Percentiles rank a stretch among this genome's conserved stretches.
Evolutionary conservation across 2,113 vertebrate genomes (phyloP).

Genomic region (Quiscalus mexicanus): DNA sequence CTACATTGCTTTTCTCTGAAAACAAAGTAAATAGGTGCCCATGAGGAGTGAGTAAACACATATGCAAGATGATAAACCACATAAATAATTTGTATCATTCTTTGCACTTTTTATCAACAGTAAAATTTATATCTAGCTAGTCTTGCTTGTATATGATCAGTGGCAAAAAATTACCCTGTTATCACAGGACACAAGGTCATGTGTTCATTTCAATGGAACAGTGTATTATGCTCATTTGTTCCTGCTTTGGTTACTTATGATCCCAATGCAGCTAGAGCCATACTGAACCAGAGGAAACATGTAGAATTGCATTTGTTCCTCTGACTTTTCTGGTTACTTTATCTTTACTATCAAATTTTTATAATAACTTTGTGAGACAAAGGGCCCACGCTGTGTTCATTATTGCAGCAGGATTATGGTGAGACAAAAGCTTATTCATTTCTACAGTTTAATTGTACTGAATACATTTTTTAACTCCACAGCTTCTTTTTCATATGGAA

Average conservation of each 20-base stretch:
- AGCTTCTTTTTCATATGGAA: background rate
- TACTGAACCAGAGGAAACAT: background rate
- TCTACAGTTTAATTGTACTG: background rate
- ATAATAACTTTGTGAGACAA: background rate
- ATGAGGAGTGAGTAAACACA: background rate
- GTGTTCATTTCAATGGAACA: background rate
- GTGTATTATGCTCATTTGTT: background rate
- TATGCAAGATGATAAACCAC: background rate
- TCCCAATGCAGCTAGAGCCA: background rate
- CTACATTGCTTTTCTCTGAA: background rate
- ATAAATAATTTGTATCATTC: background rate
- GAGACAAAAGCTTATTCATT: background rate
- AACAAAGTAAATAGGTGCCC: background rate
- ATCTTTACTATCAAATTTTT: background rate
- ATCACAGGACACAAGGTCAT: background rate
- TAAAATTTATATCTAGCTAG: background rate
- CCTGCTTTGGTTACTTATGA: background rate
- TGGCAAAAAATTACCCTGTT: background rate
- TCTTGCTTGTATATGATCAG: background rate
- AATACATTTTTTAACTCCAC: background rate
- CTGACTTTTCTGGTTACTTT: background rate
- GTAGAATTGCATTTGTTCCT: background rate
- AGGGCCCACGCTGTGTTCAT: background rate
- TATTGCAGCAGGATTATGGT: background rate
- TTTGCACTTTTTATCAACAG: background rate